Evolutionary conservation across 92 coral and sea anemone genomes (phyloP), one percentile per base, ranked within the genome.

Genomic region (Heteractis magnifica): DNA sequence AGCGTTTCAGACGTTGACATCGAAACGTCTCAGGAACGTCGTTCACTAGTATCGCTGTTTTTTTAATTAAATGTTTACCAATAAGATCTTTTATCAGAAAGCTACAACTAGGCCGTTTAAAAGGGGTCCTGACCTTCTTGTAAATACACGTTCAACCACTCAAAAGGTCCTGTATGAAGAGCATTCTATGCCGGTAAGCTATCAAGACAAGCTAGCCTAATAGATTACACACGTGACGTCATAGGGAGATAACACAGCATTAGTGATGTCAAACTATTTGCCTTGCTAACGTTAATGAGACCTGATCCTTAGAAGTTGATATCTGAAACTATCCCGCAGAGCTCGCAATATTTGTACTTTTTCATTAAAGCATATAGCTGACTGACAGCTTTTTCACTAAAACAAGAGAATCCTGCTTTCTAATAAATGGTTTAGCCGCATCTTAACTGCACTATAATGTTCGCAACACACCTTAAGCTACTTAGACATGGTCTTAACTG

Each of bases 111-210:
- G 62, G 51, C 72, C 51, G 71, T 59, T 23, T 79, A 79, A 79
- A 79, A 79, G 82, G 81, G 81, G 81, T 77, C 81, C 18, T 77
- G 81, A 77, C 81, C 68, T 26, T 5, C 64, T 34, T 19, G 53
- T 76, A 50, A 49, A 49, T 20, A 59, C 49, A 52, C 44, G 48
- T 23, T 77, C 60, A 77, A 55, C n/a, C 12, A 20, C 51, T 51
- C 64, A 13, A 19, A n/a, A 76, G 79, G 79, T 76, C 70, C 4
- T 18, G 8, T 34, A 62, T 62, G 34, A n/a, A 18, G 70, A 62
- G 18, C 70, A 62, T 62, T 59, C 18, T 16, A 34, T 34, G 44
- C 26, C 26, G 44, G 1, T 34, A 34, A 34, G 44, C 44, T 34
- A 3, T 59, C 18, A 59, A 6, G 70, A 62, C 70, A 62, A 62